Evolutionary conservation across 92 coral and sea anemone species (phyloP).

Genomic region (Phenganax subtilis): DNA sequence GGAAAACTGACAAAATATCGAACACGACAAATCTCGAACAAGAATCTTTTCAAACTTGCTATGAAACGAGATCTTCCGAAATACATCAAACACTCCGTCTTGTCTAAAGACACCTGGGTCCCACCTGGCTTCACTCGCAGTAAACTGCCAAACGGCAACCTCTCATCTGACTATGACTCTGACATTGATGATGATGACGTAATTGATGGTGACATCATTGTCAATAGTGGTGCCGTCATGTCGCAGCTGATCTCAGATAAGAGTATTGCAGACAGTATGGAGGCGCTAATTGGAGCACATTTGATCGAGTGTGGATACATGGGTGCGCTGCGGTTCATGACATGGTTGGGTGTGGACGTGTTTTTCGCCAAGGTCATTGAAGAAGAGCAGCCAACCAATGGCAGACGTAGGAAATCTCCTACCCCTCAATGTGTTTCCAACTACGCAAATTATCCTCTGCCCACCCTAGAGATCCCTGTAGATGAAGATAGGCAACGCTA

Average conservation of each 20-base stretch:
- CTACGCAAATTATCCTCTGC: slow-evolving; percentile 22
- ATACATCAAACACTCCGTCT: slow-evolving; percentile 57
- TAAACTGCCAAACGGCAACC: background rate
- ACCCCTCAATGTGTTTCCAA: background rate
- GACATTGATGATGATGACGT: slow-evolving; percentile 35
- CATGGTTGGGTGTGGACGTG: slow-evolving; percentile 74
- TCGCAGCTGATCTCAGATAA: slow-evolving; percentile 80
- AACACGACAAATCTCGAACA: slow-evolving; percentile 67
- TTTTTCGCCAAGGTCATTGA: slow-evolving; percentile 31
- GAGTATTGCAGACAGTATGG: slow-evolving; percentile 87
- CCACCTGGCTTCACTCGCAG: slow-evolving; percentile 53
- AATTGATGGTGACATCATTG: background rate
- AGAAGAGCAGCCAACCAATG: background rate
- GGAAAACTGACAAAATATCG: slow-evolving; percentile 85
- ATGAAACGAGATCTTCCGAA: slow-evolving; percentile 51
- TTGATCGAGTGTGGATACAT: slow-evolving; percentile 78
- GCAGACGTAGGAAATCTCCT: slow-evolving; percentile 3
- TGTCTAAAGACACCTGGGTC: slow-evolving; percentile 69
- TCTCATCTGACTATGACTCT: slow-evolving; percentile 21
- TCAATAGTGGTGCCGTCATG: background rate
- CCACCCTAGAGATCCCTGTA: slow-evolving; percentile 36
- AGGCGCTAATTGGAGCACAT: slow-evolving; percentile 89
- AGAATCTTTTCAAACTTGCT: slow-evolving; percentile 66
- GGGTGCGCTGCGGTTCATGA: slow-evolving; percentile 72
- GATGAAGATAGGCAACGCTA: background rate